These are phyloP conservation scores for Drosophila murphyi DNA, from an alignment of 1,140 invertebrate genomes.

Conservation along the genomic window DNA sequence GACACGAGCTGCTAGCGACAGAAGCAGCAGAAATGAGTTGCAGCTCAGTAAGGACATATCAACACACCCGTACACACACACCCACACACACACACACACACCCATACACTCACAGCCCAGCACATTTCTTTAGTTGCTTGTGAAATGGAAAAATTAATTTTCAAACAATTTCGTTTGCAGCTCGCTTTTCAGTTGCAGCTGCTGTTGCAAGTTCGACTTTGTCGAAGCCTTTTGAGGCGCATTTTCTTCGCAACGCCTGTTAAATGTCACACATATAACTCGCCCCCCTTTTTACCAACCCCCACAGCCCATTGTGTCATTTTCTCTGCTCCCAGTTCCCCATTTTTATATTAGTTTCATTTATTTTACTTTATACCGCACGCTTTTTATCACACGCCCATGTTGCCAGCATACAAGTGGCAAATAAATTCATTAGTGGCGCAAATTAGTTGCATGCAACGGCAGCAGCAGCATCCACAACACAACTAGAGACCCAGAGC, in stretches of 20 bases:
- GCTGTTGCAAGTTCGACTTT: slow-evolving; percentile 44
- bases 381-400: slow-evolving; percentile 67
- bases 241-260: slow-evolving; percentile 52
- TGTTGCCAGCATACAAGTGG: slow-evolving; percentile 79
- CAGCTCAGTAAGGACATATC: slow-evolving; percentile 17
- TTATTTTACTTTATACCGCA: slow-evolving; percentile 72
- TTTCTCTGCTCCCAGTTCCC: slow-evolving; percentile 7
- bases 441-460: slow-evolving; percentile 81
- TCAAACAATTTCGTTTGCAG: slow-evolving; percentile 73
- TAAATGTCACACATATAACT: slow-evolving; percentile 46
- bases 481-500: slow-evolving; percentile 10
- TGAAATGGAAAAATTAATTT: slow-evolving; percentile 82
- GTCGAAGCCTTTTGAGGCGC: slow-evolving; percentile 55
- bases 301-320: background rate
- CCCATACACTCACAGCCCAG: slow-evolving; percentile 17
- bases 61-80: slow-evolving; percentile 16
- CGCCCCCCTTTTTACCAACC: too few species aligned
- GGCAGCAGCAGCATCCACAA: slow-evolving; percentile 27
- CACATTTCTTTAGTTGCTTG: slow-evolving; percentile 39
- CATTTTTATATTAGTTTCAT: slow-evolving; percentile 69
- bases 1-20: slow-evolving; percentile 59
- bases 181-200: slow-evolving; percentile 28
- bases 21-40: slow-evolving; percentile 20
- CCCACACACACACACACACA: slow-evolving; percentile 16
- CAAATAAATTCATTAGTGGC: slow-evolving; percentile 83